Evolutionary conservation across 2,797 vertebrate species (phyloP).

Genomic region (Naso thynnoides): DNA sequence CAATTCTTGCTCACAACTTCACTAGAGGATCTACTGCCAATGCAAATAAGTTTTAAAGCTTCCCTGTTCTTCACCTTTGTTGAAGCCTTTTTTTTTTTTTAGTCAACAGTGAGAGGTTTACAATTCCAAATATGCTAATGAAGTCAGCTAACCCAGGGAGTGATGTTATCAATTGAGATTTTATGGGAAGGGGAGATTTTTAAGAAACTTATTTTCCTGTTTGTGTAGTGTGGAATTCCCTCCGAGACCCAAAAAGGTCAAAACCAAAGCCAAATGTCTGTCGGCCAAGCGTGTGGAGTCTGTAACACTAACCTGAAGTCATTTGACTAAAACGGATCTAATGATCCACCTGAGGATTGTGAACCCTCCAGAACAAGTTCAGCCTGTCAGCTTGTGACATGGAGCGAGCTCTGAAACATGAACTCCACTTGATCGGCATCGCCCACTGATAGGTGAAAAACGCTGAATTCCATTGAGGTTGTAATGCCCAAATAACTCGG

Average conservation of each 20-base stretch:
- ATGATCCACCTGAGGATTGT: slow-evolving; percentile 67
- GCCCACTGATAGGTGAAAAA: slow-evolving; percentile 43
- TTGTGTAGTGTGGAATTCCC: slow-evolving; percentile 65
- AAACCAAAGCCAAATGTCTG: slow-evolving; percentile 64
- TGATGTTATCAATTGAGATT: slow-evolving; percentile 71
- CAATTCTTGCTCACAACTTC: slow-evolving; percentile 10
- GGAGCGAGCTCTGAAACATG: slow-evolving; percentile 50
- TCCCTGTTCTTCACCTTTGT: neutral
- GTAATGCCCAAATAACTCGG: slow-evolving; percentile 51
- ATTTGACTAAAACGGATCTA: slow-evolving; percentile 70
- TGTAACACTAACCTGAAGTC: slow-evolving; percentile 79
- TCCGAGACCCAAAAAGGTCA: slow-evolving; percentile 67
- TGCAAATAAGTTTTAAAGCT: slow-evolving; percentile 1
- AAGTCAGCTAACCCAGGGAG: slow-evolving; percentile 41
- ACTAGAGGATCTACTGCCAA: neutral
- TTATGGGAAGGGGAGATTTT: slow-evolving; percentile 48
- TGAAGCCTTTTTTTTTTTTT: slow-evolving; percentile 5
- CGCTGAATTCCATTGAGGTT: slow-evolving; percentile 41
- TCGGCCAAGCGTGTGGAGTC: slow-evolving; percentile 56
- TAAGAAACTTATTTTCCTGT: slow-evolving; percentile 59
- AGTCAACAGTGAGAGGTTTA: slow-evolving; percentile 28
- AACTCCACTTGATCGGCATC: slow-evolving; percentile 55
- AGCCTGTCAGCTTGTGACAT: slow-evolving; percentile 71
- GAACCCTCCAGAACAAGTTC: slow-evolving; percentile 75
- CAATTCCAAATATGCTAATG: slow-evolving; percentile 75